Conservation (phyloP, 2,888 invertebrate species). For the Lepas anatifera region DNA sequence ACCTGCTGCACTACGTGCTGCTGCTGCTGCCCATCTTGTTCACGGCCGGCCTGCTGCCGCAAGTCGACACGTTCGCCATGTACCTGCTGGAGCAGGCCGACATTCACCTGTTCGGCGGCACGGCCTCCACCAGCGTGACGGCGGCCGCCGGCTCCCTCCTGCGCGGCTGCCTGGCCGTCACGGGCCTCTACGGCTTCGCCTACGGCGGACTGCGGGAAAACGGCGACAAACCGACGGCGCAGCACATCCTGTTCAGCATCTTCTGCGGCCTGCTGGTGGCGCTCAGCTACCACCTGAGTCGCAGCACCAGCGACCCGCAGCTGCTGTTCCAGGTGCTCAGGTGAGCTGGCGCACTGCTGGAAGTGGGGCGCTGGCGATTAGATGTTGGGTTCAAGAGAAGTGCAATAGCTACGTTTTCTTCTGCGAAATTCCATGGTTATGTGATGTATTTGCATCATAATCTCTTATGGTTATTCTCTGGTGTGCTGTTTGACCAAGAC, state of each 20-base stretch:
- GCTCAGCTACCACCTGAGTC: constrained; percentile 79
- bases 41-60: constrained; percentile 90
- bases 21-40: constrained; percentile 87
- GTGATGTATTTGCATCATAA: too few species aligned
- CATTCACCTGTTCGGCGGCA: constrained; percentile 65
- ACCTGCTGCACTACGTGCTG: constrained; percentile 63
- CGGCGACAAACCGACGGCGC: constrained; percentile 33
- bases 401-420: too few species aligned
- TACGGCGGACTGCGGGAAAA: constrained; percentile 70
- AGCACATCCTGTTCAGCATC: constrained; percentile 86
- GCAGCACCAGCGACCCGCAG: constrained; percentile 81
- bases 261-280: constrained; percentile 82
- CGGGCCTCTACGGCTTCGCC: constrained; percentile 70
- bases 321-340: constrained; percentile 79
- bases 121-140: constrained; percentile 67
- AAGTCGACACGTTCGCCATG: constrained; percentile 89
- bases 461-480: background rate
- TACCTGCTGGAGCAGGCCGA: constrained; percentile 83
- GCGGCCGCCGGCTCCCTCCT: constrained; percentile 71
- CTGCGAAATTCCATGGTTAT: too few species aligned
- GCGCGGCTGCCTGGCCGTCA: constrained; percentile 65
- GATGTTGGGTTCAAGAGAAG: too few species aligned
- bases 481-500: constrained; percentile 15
- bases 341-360: constrained; percentile 49
- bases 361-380: too few species aligned